These are phyloP conservation scores for Astreopora myriophthalma DNA, from an alignment of 64 coral and sea anemone genomes.

Conservation along the genomic window DNA sequence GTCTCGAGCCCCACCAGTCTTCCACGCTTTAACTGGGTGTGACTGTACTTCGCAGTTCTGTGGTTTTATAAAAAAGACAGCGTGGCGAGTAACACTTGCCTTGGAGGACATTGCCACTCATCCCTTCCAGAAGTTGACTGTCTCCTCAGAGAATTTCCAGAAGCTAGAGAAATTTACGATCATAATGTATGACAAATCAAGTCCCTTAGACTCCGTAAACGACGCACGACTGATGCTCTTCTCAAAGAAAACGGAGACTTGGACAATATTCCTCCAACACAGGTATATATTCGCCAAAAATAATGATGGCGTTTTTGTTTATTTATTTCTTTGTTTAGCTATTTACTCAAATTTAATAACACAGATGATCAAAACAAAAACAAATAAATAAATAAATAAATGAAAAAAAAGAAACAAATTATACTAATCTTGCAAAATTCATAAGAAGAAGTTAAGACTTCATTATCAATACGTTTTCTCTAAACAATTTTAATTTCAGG, in stretches of 20 bases:
- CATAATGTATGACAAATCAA: constrained; percentile 75
- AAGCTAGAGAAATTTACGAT: constrained; percentile 60
- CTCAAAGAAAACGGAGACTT: constrained; percentile 24
- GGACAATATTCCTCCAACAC: constrained; percentile 39
- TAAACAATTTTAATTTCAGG: constrained; percentile 17
- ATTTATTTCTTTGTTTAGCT: too few relatives aligned
- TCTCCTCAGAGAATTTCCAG: constrained; percentile 52
- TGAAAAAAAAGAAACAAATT: constrained; percentile 2
- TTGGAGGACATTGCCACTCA: constrained; percentile 14
- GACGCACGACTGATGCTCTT: constrained; percentile 48
- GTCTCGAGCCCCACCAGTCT: constrained; percentile 36
- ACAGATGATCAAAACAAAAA: too few relatives aligned
- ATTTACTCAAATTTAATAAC: too few relatives aligned
- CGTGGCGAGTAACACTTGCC: constrained; percentile 36
- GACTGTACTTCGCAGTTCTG: constrained; percentile 48
- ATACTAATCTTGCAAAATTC: neutral
- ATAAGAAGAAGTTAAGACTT: neutral
- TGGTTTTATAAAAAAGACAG: constrained; percentile 46
- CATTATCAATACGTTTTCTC: neutral
- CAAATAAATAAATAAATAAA: too few relatives aligned
- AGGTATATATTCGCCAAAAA: neutral
- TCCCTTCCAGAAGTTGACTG: constrained; percentile 26
- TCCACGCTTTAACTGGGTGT: constrained; percentile 68
- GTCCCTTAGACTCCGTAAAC: constrained; percentile 46
- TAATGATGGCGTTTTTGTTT: neutral